These are phyloP conservation scores for Dynastes tityus DNA, from an alignment of 2,888 invertebrate genomes.

Conservation along the genomic window DNA sequence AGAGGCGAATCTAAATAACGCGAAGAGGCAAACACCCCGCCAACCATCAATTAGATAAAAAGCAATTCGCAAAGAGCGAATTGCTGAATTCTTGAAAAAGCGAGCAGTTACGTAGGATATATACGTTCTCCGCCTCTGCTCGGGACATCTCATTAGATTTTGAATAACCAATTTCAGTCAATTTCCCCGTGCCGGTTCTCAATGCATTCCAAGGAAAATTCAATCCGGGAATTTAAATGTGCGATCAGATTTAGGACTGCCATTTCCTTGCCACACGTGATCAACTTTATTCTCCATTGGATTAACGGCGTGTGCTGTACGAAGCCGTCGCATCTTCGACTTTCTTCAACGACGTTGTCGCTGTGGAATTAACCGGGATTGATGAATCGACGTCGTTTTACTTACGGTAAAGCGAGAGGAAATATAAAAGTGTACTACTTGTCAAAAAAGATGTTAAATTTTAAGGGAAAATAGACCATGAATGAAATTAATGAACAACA, in stretches of 20 bases:
- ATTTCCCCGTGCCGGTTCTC: constrained; percentile 58
- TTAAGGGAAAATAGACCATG: too few species aligned
- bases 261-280: constrained; percentile 61
- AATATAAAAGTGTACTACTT: too few species aligned
- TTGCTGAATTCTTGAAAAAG: constrained; percentile 34
- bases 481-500: too few species aligned
- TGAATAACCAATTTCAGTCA: constrained; percentile 63
- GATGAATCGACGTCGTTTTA: not conserved
- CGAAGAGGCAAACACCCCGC: not conserved
- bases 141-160: constrained; percentile 63
- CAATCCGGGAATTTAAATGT: constrained; percentile 63
- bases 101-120: constrained; percentile 38
- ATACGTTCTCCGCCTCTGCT: constrained; percentile 55
- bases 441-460: too few species aligned
- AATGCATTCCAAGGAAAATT: constrained; percentile 60
- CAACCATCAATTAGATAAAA: constrained; percentile 37
- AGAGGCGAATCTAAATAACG: not conserved
- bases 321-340: not conserved
- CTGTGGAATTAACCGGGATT: not conserved
- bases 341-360: not conserved
- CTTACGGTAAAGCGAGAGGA: too few species aligned
- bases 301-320: constrained; percentile 54
- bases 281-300: constrained; percentile 57
- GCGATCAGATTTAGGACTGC: constrained; percentile 62
- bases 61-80: constrained; percentile 26